phyloP scores from a whole-genome alignment of 2,888 invertebrate genomes.

The Dolomedes plantarius region DNA sequence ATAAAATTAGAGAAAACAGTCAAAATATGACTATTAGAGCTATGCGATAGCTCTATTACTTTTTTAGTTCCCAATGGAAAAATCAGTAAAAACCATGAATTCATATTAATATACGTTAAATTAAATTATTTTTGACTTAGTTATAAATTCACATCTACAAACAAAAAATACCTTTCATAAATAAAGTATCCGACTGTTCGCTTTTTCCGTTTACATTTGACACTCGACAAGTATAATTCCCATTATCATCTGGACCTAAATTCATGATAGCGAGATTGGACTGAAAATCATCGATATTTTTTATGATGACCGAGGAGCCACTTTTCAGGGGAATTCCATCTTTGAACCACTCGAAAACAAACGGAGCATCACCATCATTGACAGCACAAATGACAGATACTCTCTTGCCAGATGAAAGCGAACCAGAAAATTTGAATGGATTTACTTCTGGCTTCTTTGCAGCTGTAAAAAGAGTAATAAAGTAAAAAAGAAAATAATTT shows the following conservation, averaged over 20 bases:
- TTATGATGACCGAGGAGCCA: not conserved
- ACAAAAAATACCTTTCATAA: constrained; percentile 21
- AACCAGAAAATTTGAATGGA: constrained; percentile 20
- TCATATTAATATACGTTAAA: no score
- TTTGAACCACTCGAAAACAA: constrained; percentile 65
- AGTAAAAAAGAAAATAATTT: no score
- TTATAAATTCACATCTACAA: not conserved
- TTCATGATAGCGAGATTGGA: constrained; percentile 9
- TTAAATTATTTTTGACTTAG: not conserved
- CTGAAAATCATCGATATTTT: not conserved
- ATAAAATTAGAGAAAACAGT: no score
- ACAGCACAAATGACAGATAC: not conserved
- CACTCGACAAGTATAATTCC: constrained; percentile 48
- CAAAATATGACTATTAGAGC: no score
- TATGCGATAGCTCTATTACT: no score
- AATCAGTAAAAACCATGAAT: no score
- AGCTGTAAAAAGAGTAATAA: constrained; percentile 9
- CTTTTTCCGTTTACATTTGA: constrained; percentile 24
- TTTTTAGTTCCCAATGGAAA: no score
- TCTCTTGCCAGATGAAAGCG: constrained; percentile 4
- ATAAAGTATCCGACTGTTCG: not conserved
- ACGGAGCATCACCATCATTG: constrained; percentile 64
- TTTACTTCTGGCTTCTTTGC: constrained; percentile 16
- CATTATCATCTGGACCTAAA: constrained; percentile 18
- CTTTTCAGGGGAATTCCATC: not conserved